A percentile compares a stretch with the other conserved stretches of the same genome.
phyloP scores from a whole-genome alignment of 2,113 vertebrate genomes.

The Saccopteryx bilineata region DNA sequence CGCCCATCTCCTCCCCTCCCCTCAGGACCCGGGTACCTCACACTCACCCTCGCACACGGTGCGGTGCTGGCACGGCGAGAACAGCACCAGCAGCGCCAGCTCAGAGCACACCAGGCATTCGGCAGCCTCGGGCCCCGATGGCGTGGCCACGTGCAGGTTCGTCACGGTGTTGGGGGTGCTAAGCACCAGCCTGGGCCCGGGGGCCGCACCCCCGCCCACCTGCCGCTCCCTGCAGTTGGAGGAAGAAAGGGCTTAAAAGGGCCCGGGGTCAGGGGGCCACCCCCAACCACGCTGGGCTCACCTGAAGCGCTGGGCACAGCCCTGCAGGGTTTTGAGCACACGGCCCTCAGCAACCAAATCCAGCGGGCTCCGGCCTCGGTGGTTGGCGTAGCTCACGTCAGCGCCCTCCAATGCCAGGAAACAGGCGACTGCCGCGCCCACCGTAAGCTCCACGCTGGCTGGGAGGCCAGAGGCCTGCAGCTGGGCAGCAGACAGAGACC shows the following conservation, averaged over 20 bases:
- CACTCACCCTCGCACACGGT: conserved; percentile 96
- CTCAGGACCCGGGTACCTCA: fast-evolving
- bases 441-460: conserved; percentile 92
- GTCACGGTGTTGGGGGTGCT: conserved; percentile 97
- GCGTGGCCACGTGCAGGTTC: conserved; percentile 92
- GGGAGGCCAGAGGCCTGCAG: conserved; percentile 94
- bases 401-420: conserved; percentile 96
- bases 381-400: conserved; percentile 96
- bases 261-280: fast-evolving
- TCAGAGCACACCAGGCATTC: conserved; percentile 99
- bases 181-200: conserved; percentile 92
- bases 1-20: fast-evolving
- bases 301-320: conserved; percentile 97
- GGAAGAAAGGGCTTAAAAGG: not conserved
- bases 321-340: conserved; percentile 93
- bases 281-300: conserved; percentile 69
- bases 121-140: conserved; percentile 88
- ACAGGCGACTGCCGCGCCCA: conserved; percentile 94
- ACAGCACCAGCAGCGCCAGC: conserved; percentile 95
- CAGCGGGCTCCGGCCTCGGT: conserved; percentile 95
- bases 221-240: conserved; percentile 90
- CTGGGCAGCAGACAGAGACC: conserved; percentile 82
- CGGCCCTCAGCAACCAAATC: conserved; percentile 93
- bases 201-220: conserved; percentile 86
- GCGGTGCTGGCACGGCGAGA: conserved; percentile 97